Base-by-base conservation (phyloP, 2,113 vertebrate species). In the Clinocottus analis region DNA sequence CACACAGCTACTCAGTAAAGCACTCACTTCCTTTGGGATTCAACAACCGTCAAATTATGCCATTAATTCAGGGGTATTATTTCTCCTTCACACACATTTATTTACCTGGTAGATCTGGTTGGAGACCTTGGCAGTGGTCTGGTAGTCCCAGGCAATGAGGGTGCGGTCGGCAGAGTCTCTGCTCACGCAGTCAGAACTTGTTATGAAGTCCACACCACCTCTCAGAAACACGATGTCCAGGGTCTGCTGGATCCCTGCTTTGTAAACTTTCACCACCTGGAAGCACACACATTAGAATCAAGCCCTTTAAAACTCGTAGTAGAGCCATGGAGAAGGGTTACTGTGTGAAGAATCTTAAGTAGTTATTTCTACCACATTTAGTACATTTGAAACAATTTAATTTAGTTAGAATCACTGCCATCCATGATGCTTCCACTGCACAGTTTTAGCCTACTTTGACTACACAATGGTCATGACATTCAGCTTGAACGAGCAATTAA, bases 61-160 rank as follows among this genome's bases (percentile, higher is more conserved):
- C 37, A 41, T 68, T 41, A 29, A 3, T 43, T 56, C 23, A 37
- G 21, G 21, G 23, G 4, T 12, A 2, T 43, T 58, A 67, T 23
- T 19, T 4, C 21, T 33, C 13, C 7, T 21, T 35, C 45, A 75
- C 33, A 33, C 33, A 33, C 33, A 33, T 41, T 25, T 56, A 6
- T 96, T 95, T 92, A 99, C 98, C 1, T 99, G 97, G 88, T 96
- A 99, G 76, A 99, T 98, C 92, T 99, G 98, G 91, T 99, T 99
- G 93, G 98, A 99, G 91, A 99, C 93, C 86, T 94, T 97, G 17
- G 98, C 98, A 5, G 96, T 93, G 23, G 95, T 99, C 72, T 93
- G 90, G 82, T 95, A 98, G 82, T 99, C 98, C 98, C 98, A 99
- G 2, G 97, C 97, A 2, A 99, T 95, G 2, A 99, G 94, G 12